phyloP scores from a whole-genome alignment of 2,888 invertebrate species.

The Tachina lurida region DNA sequence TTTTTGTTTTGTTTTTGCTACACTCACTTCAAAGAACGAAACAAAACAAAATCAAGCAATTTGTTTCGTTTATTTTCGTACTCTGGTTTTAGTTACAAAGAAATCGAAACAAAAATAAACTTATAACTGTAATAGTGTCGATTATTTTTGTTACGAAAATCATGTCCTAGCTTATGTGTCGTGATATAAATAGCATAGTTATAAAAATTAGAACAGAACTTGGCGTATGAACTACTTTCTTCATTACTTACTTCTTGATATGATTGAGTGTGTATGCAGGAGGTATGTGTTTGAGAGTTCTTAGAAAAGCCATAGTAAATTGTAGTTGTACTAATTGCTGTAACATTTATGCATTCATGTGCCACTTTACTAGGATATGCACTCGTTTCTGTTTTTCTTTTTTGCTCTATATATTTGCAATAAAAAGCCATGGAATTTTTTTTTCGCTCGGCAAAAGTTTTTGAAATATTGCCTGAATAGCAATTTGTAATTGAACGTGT shows the following conservation, averaged over 20 bases:
- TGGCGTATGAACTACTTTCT: slow-evolving; percentile 41
- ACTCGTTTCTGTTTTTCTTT: neutral
- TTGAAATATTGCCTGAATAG: slow-evolving; percentile 38
- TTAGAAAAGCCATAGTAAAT: slow-evolving; percentile 53
- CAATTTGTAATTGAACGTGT: slow-evolving; percentile 32
- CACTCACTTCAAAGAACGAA: no score
- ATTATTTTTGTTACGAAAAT: no score
- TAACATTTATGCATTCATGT: slow-evolving; percentile 55
- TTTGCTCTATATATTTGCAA: slow-evolving; percentile 26
- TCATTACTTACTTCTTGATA: slow-evolving; percentile 14
- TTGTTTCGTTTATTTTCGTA: no score
- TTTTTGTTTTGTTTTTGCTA: no score
- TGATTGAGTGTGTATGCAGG: neutral
- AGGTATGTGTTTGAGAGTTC: neutral
- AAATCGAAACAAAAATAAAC: no score
- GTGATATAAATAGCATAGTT: no score
- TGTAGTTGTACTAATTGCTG: slow-evolving; percentile 65
- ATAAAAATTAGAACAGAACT: slow-evolving; percentile 17
- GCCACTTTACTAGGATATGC: neutral
- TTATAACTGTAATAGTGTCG: no score
- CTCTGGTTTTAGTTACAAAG: no score
- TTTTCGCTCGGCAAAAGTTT: neutral
- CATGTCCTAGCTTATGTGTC: no score
- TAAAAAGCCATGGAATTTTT: slow-evolving; percentile 33
- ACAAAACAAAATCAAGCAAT: no score